phyloP scores from a whole-genome alignment of 2,888 invertebrate genomes.

The Caenorhabditis uteleia region DNA sequence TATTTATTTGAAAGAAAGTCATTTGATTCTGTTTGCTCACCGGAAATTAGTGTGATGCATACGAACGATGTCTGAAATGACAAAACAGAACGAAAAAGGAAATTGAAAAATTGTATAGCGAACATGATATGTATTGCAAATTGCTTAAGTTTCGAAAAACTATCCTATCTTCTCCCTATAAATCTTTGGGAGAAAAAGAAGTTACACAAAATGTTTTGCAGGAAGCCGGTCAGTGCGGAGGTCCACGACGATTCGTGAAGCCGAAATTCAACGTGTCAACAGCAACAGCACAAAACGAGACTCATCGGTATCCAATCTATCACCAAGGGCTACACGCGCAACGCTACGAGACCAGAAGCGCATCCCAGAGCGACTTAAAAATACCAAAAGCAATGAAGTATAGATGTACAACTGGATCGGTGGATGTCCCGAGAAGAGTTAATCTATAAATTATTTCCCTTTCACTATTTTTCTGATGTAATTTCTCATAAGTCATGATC shows the following conservation, averaged over 20 bases:
- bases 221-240: conserved; percentile 35
- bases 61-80: too few species aligned
- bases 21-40: too few species aligned
- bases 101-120: too few species aligned
- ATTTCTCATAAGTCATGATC: conserved; percentile 2
- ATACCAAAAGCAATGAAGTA: conserved; percentile 36
- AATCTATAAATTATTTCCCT: conserved; percentile 1
- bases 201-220: conserved; percentile 13
- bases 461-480: not conserved
- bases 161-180: not conserved
- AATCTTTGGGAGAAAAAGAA: not conserved
- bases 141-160: too few species aligned
- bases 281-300: not conserved
- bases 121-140: too few species aligned
- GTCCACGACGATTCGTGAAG: conserved; percentile 38
- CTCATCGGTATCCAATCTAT: not conserved
- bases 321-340: conserved; percentile 7
- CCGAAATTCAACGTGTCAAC: conserved; percentile 7
- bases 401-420: conserved; percentile 17
- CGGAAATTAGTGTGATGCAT: too few species aligned
- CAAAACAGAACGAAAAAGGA: too few species aligned
- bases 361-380: conserved; percentile 35
- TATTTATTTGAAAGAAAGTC: too few species aligned
- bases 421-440: conserved; percentile 13
- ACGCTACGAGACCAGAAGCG: conserved; percentile 33